Percentiles rank a stretch among this genome's conserved stretches.
Evolutionary conservation across 2,113 vertebrate species (phyloP).

Genomic region (Ariopsis seemanni): DNA sequence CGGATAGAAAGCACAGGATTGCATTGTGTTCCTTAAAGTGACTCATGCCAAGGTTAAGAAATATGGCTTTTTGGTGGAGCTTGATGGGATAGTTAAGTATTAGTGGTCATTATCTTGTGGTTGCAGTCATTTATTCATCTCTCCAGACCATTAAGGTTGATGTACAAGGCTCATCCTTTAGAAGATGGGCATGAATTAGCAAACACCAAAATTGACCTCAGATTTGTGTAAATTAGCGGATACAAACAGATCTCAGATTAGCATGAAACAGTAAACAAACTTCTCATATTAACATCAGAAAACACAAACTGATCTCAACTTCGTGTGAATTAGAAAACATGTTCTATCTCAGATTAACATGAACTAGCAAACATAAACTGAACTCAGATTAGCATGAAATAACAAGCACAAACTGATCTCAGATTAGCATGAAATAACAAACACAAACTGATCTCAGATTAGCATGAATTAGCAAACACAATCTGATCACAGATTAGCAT

Average conservation of each 20-base stretch:
- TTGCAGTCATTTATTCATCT: background rate
- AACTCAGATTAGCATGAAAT: background rate
- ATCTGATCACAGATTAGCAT: background rate
- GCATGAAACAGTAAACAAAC: background rate
- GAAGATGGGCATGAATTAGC: background rate
- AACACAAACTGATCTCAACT: background rate
- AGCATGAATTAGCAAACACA: background rate
- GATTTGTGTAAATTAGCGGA: background rate
- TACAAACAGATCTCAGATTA: background rate
- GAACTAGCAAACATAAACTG: background rate
- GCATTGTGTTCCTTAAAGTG: background rate
- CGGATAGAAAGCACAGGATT: slow-evolving; percentile 15
- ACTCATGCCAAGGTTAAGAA: slow-evolving; percentile 1
- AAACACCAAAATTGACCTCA: background rate
- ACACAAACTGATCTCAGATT: background rate
- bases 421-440: background rate
- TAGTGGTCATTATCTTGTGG: slow-evolving; percentile 1
- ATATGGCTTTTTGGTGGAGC: background rate
- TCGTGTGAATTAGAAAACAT: background rate
- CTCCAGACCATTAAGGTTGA: background rate
- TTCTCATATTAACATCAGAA: background rate
- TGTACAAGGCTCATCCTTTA: background rate
- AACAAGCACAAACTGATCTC: background rate
- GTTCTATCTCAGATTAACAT: no score
- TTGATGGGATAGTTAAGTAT: background rate